Evolutionary conservation across 2,888 invertebrate genomes (phyloP), one percentile per base, ranked within the genome.

Genomic region (Emesis russula): DNA sequence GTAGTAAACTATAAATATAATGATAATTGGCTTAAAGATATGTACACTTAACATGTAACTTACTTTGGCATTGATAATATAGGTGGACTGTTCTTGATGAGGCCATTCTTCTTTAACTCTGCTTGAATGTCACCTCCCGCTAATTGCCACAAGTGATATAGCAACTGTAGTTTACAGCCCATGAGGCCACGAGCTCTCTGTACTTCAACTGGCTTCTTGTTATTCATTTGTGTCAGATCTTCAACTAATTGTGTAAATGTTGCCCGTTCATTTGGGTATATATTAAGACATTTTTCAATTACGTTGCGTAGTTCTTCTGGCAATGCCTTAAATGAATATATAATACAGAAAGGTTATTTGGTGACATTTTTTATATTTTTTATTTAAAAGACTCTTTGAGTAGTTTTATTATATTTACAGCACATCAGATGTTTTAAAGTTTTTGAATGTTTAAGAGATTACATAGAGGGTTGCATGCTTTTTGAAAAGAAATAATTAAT

Each of bases 71-170:
- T 98, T 25, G 99, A 99, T 95, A 99, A 97, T 95, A 99, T 99
- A 0, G 99, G 99, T 0, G 99, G 99, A 95, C 99, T 99, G 85
- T 99, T 99, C 96, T 99, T 99, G 81, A 99, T 99, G 2, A 99
- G 98, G 0, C 99, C 99, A 97, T 99, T 99, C 96, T 99, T 99
- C 96, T 99, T 99, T 48, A 99, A 98, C 96, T 99, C 99, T 0
- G 99, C 98, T 89, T 99, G 99, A 81, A 99, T 99, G 97, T 99
- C 99, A 0, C 99, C 99, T 0, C 99, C 99, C 25, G 99, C 99
- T 83, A 99, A 97, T 96, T 99, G 99, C 99, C 99, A 99, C 97
- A 99, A 99, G 96, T 99, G 99, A 97, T 99, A 99, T 38, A 99
- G 98, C 96, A 99, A 99, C 89, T 99, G 99, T 90, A 99, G 98